phyloP scores from a whole-genome alignment of 2,797 vertebrate genomes.

The Oreochromis grahami region DNA sequence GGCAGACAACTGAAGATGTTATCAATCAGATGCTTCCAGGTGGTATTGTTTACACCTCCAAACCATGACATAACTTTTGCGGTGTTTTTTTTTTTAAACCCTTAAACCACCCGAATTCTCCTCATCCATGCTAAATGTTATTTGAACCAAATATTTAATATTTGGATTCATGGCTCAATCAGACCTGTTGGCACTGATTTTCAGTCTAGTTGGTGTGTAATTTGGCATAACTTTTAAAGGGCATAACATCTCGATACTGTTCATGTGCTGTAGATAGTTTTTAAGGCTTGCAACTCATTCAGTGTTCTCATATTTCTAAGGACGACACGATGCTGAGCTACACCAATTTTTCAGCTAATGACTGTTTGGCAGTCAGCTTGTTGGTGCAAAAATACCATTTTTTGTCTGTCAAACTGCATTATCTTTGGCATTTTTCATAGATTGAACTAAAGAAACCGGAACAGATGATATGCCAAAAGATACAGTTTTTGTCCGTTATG shows the following conservation, averaged over 20 bases:
- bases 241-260: not conserved
- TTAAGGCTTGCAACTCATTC: not conserved
- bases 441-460: not conserved
- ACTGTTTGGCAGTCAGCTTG: not conserved
- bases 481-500: not conserved
- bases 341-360: not conserved
- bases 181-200: too few species aligned
- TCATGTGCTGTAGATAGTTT: not conserved
- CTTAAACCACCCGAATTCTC: too few species aligned
- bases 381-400: not conserved
- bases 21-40: too few species aligned
- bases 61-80: too few species aligned
- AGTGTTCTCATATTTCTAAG: not conserved
- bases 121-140: too few species aligned
- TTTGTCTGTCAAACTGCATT: not conserved
- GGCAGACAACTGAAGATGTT: not conserved
- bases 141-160: too few species aligned
- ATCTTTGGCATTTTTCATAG: not conserved
- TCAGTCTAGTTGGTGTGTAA: too few species aligned
- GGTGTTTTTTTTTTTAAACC: too few species aligned
- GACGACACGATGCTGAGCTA: not conserved
- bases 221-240: too few species aligned
- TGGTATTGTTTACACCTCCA: too few species aligned
- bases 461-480: not conserved
- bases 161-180: too few species aligned